Evolutionary conservation across 2,888 invertebrate genomes (phyloP), one percentile per base, ranked within the genome.

Genomic region (Drosophila cognata): DNA sequence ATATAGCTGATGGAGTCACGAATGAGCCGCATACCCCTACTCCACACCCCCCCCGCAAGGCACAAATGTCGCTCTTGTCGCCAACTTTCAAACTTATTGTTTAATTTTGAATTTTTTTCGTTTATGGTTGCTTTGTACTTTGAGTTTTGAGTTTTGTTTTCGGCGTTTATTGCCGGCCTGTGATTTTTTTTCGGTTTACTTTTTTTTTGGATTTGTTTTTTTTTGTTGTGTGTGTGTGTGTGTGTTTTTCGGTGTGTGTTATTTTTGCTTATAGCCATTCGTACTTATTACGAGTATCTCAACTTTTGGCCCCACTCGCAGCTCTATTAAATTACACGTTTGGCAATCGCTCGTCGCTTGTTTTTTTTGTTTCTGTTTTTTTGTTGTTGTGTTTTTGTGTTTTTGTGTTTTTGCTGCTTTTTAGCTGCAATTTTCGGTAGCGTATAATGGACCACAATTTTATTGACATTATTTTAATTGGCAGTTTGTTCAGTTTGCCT

Each of bases 391-490:
- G n/a, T 60, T 55, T 29, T 48, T 35, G n/a, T 52, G 33, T 38
- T 46, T 13, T 58, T 53, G 21, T 21, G 13, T 38, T n/a, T 31
- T 61, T 64, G 56, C 53, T 35, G 56, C 51, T 38, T 70, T 69
- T 72, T 53, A 75, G 77, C 76, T 85, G 85, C 85, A 85, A 85
- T 89, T 87, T 88, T 90, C 84, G 77, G 78, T 74, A 76, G 81
- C 88, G 71, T 80, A 88, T 89, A 89, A 90, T 87, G 90, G 86
- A 82, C 87, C 83, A 84, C 88, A 90, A 88, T 91, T 89, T 87
- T 91, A 89, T 89, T 89, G 89, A 90, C 91, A 89, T 91, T 85
- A 91, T 88, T 89, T 89, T 91, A 89, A 89, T 89, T 89, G 90
- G 89, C 85, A 81, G 80, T 81, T 82, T 84, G 84, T 84, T 81